Conservation (phyloP, 1,140 invertebrate species). For the Oedothorax gibbosus region DNA sequence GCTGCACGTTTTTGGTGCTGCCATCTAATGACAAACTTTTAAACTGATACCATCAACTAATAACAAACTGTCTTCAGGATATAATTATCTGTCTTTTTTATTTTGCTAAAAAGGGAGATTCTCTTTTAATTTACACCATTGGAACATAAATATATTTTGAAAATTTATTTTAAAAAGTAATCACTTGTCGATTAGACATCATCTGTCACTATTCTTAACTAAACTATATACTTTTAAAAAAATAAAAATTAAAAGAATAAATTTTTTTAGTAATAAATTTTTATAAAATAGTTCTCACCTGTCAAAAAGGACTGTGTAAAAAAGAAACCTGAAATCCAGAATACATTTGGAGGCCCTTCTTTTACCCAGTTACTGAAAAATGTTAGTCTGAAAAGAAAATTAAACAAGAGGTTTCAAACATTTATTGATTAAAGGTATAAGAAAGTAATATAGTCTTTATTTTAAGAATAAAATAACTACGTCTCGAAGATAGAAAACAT, state of each 20-base stretch:
- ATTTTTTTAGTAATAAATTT: background rate
- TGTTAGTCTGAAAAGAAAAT: slow-evolving; percentile 67
- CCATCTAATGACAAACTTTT: no score
- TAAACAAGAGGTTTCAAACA: background rate
- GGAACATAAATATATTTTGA: no score
- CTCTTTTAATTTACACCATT: no score
- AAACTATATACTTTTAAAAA: background rate
- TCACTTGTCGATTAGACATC: background rate
- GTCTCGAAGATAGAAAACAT: no score
- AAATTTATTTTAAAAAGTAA: no score
- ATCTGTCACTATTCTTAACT: background rate
- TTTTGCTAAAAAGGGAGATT: no score
- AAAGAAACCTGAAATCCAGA: slow-evolving; percentile 72
- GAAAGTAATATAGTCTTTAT: background rate
- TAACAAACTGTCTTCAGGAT: no score
- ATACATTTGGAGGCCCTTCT: slow-evolving; percentile 69
- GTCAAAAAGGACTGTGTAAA: slow-evolving; percentile 72
- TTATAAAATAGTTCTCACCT: slow-evolving; percentile 63
- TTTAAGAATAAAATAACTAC: background rate
- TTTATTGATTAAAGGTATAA: background rate
- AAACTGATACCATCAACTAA: no score
- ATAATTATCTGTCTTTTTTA: no score
- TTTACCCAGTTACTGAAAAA: slow-evolving; percentile 69
- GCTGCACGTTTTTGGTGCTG: no score
- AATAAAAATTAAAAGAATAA: background rate